phyloP scores from a whole-genome alignment of 2,888 invertebrate species.

The Sarcophaga subvicina region DNA sequence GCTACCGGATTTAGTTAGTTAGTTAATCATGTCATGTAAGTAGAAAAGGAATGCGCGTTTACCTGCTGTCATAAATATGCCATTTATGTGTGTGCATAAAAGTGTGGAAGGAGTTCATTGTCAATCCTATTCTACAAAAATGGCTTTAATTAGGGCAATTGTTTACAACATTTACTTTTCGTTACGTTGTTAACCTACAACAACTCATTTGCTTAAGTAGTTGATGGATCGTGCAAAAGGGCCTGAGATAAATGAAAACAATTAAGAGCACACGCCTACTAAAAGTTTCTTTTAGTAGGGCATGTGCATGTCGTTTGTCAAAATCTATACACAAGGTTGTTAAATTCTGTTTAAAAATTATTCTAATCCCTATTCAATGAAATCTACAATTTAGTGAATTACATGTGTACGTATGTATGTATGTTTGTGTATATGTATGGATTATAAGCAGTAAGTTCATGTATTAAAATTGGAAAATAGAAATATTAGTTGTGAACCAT shows the following conservation, averaged over 20 bases:
- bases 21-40: constrained; percentile 2
- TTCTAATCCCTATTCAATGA: constrained; percentile 73
- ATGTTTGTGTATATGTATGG: background rate
- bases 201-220: constrained; percentile 49
- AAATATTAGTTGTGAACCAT: constrained; percentile 71
- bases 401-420: too few species aligned
- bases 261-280: constrained; percentile 63
- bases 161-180: constrained; percentile 79
- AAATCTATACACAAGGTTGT: constrained; percentile 52
- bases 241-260: constrained; percentile 13
- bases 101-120: constrained; percentile 8
- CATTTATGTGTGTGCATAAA: background rate
- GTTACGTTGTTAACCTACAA: constrained; percentile 65
- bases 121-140: constrained; percentile 73
- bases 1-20: constrained; percentile 77
- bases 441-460: background rate
- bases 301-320: constrained; percentile 31
- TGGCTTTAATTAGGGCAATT: constrained; percentile 79
- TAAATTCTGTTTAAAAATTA: constrained; percentile 78
- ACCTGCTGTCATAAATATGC: background rate
- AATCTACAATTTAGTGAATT: constrained; percentile 21
- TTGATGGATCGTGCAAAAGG: constrained; percentile 27
- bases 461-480: constrained; percentile 70
- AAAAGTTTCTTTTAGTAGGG: constrained; percentile 53
- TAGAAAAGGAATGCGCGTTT: constrained; percentile 6